Base-by-base conservation (phyloP, 92 coral and sea anemone species). In the Umimayanthus kanabou region DNA sequence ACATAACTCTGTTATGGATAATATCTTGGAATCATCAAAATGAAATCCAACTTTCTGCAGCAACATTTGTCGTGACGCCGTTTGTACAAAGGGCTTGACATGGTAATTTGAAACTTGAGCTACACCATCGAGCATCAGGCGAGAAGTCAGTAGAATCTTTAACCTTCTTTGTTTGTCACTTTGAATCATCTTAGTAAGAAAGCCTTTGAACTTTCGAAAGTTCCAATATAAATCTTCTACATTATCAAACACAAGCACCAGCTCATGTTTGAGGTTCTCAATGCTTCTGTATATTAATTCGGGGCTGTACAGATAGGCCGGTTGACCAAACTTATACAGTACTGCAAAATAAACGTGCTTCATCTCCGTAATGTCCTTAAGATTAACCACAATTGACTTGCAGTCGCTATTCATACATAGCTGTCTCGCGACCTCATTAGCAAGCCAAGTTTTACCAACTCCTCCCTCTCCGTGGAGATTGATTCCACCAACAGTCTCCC, bases 391-490 rank as follows among this genome's bases (percentile, higher is more conserved):
- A 22, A 73, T 50, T 11, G 72, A 57, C 25, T 16, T 42, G 79
- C 58, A 73, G 20, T 83, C 85, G 29, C 25, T 30, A 79, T 65
- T 26, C 82, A 82, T 9, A 30, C 82, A 50, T 28, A 83, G 76
- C 39, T 55, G 67, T 25, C 83, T 29, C 0, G 88, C 57, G 0
- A 87, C 91, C 67, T 87, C 80, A 6, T 53, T 80, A 15, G 96
- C 96, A 3, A 93, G 84, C 9, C 80, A 75, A 1, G 96, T 93
- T 85, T 93, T 93, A 3, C 96, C 96, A 3, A 93, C 92, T 11
- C 96, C 96, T 14, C 89, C 85, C 11, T 73, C 86, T 37, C 96
- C 96, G 57, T 89, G 57, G 55, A 91, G 76, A 29, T 91, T 91
- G 3, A 92, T 69, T 53, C 42, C 82, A 25, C 82, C 70, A 4